phyloP scores from a whole-genome alignment of 2,797 vertebrate species.

The Paratrypauchen microcephalus region DNA sequence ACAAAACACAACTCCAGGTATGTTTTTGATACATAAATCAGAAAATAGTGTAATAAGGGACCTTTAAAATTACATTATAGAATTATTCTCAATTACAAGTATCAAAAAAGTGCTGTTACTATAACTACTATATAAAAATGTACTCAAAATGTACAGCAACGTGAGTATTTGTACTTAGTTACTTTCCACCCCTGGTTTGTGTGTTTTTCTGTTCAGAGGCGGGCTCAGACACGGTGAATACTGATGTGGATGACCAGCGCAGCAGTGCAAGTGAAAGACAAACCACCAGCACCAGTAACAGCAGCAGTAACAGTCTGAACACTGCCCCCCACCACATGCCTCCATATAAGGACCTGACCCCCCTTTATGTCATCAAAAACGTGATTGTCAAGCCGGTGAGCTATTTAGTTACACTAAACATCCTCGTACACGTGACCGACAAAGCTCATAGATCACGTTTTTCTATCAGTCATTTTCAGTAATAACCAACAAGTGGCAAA shows the following conservation, averaged over 20 bases:
- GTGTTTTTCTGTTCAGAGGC: conserved; percentile 45
- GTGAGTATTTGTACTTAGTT: too few species aligned
- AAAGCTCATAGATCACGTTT: background rate
- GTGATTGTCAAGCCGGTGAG: conserved; percentile 71
- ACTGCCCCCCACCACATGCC: conserved; percentile 29
- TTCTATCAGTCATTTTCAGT: background rate
- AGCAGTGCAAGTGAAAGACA: conserved; percentile 47
- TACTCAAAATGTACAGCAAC: too few species aligned
- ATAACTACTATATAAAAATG: too few species aligned
- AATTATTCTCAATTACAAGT: too few species aligned
- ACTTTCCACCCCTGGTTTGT: too few species aligned
- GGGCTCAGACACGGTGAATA: conserved; percentile 68
- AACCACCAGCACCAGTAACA: conserved; percentile 17
- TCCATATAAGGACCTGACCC: conserved; percentile 38
- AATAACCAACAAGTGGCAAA: too few species aligned
- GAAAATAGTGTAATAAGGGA: too few species aligned
- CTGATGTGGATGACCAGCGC: conserved; percentile 59
- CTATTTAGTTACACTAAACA: conserved; percentile 5
- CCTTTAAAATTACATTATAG: too few species aligned
- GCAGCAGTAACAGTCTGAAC: conserved; percentile 15
- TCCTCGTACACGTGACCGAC: background rate
- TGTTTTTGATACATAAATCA: too few species aligned
- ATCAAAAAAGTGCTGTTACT: too few species aligned
- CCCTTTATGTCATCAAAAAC: conserved; percentile 69
- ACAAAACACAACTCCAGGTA: too few species aligned